These are phyloP conservation scores for Lasius fuliginosus DNA, from an alignment of 2,888 invertebrate species.

Conservation along the genomic window DNA sequence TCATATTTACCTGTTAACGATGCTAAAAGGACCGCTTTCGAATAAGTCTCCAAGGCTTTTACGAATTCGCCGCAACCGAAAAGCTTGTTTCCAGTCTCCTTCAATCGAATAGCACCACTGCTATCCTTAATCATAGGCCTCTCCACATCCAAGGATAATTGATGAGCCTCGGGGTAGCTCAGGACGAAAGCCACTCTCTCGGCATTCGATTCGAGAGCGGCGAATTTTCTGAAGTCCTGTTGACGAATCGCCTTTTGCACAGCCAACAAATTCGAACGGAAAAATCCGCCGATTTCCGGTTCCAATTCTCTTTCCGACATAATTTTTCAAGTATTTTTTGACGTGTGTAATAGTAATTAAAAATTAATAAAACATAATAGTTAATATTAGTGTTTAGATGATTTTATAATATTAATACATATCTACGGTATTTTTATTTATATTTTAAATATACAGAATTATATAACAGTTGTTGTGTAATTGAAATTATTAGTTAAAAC, in stretches of 20 bases:
- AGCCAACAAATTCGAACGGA: conserved; percentile 79
- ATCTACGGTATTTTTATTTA: background rate
- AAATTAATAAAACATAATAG: conserved; percentile 3
- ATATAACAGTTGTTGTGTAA: background rate
- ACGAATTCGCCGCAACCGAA: conserved; percentile 91
- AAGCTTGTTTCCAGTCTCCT: conserved; percentile 91
- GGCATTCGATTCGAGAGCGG: conserved; percentile 89
- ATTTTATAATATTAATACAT: conserved; percentile 1
- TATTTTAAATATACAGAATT: background rate
- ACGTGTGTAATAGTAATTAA: background rate
- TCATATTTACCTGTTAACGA: conserved; percentile 88
- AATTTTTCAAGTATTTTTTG: background rate
- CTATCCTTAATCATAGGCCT: conserved; percentile 88
- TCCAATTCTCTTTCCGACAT: conserved; percentile 74
- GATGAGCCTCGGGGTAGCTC: conserved; percentile 86
- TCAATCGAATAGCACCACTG: conserved; percentile 89
- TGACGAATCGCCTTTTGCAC: conserved; percentile 88
- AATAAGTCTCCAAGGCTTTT: conserved; percentile 91
- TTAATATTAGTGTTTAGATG: background rate
- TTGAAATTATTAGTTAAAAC: background rate
- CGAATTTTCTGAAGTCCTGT: conserved; percentile 89
- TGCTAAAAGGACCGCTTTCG: conserved; percentile 90
- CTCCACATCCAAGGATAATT: conserved; percentile 87
- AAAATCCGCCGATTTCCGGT: conserved; percentile 79
- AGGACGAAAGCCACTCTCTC: conserved; percentile 90